These are phyloP conservation scores for Sinelater perroti DNA, from an alignment of 2,888 invertebrate genomes.

Conservation along the genomic window DNA sequence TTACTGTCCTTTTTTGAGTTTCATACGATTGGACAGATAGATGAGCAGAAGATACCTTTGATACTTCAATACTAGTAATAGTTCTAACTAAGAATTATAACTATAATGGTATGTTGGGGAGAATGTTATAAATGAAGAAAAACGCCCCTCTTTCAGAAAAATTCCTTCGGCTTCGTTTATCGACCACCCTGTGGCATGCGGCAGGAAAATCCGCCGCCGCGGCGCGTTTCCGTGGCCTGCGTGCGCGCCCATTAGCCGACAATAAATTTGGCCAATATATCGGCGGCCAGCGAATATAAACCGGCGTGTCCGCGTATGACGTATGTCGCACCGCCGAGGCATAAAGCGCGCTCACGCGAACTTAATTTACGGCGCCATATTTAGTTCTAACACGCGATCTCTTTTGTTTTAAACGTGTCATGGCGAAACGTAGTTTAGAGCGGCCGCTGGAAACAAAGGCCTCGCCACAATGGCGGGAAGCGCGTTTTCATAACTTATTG, in stretches of 20 bases:
- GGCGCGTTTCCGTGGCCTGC: neutral
- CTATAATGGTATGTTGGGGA: too few relatives aligned
- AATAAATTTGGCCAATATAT: constrained; percentile 27
- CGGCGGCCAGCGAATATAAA: constrained; percentile 31
- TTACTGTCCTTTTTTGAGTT: too few relatives aligned
- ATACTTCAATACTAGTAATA: too few relatives aligned
- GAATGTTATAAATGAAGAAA: too few relatives aligned
- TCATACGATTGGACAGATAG: too few relatives aligned
- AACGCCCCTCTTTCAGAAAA: too few relatives aligned
- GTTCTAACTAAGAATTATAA: too few relatives aligned
- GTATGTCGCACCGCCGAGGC: constrained; percentile 54
- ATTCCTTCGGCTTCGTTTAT: too few relatives aligned
- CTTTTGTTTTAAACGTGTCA: constrained; percentile 62
- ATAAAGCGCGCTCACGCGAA: constrained; percentile 61
- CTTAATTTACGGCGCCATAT: constrained; percentile 62
- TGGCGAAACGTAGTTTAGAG: constrained; percentile 54
- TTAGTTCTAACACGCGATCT: constrained; percentile 61
- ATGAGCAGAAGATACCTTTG: too few relatives aligned
- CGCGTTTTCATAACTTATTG: constrained; percentile 34
- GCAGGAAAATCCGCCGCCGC: too few relatives aligned
- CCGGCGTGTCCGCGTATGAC: constrained; percentile 49
- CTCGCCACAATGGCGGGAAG: constrained; percentile 40
- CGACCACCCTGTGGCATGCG: too few relatives aligned
- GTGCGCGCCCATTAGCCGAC: too few relatives aligned
- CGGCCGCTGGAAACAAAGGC: constrained; percentile 34